Evolutionary conservation across 2,113 vertebrate species (phyloP).

Genomic region (Chaenogobius annularis): DNA sequence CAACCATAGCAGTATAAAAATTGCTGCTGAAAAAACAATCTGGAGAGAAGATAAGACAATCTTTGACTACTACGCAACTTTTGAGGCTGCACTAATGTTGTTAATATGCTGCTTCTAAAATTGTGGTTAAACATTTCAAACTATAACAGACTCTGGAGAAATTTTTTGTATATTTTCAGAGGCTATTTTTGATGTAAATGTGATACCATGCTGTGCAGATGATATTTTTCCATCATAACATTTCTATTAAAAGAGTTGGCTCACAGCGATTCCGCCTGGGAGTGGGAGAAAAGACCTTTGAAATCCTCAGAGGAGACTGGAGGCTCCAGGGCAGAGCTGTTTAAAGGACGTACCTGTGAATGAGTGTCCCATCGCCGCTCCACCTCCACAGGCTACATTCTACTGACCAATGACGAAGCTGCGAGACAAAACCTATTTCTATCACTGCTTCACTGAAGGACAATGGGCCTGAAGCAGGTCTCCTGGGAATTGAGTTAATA

Average conservation of each 20-base stretch:
- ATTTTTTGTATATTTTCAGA: neutral
- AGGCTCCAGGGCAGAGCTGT: conserved; percentile 11
- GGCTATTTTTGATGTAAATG: conserved; percentile 3
- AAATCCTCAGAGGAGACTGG: conserved; percentile 13
- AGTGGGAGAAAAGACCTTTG: conserved; percentile 7
- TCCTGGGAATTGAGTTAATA: neutral
- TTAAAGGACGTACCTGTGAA: conserved; percentile 22
- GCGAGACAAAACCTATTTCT: neutral
- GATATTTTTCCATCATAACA: neutral
- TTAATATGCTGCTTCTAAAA: neutral
- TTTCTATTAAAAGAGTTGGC: conserved; percentile 4
- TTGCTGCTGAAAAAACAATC: neutral
- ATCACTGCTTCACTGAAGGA: neutral
- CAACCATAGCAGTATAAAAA: too few relatives aligned
- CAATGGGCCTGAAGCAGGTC: neutral
- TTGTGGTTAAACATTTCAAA: neutral
- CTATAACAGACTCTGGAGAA: neutral
- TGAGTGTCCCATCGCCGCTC: neutral
- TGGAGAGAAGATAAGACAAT: neutral
- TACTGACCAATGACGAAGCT: conserved; percentile 17
- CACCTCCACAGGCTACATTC: neutral
- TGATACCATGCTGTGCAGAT: neutral
- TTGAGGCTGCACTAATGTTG: neutral
- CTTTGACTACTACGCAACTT: too few relatives aligned
- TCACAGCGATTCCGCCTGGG: conserved; percentile 25